Conservation (phyloP, 2,888 invertebrate genomes). For the Noctua janthe region DNA sequence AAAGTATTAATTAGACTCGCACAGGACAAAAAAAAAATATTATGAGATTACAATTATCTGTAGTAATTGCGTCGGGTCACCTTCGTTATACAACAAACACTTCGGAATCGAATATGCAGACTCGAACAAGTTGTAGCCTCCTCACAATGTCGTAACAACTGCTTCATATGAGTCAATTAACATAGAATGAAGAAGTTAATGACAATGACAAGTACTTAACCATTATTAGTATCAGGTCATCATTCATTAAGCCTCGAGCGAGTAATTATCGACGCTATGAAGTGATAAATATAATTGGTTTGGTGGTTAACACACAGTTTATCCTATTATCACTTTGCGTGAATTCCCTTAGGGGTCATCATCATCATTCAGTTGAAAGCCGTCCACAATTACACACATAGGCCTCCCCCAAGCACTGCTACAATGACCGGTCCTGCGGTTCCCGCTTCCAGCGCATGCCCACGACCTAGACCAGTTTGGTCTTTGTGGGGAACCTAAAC, state of each 20-base stretch:
- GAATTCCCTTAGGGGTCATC: slow-evolving; percentile 17
- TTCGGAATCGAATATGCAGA: background rate
- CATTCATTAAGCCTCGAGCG: slow-evolving; percentile 51
- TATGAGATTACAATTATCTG: too few species aligned
- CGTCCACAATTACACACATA: background rate
- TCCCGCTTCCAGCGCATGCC: background rate
- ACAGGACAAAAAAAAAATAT: too few species aligned
- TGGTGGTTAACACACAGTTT: slow-evolving; percentile 24
- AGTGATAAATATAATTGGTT: slow-evolving; percentile 45
- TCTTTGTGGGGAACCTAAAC: background rate
- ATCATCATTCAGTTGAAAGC: background rate
- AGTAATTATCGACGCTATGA: slow-evolving; percentile 32
- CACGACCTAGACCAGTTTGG: background rate
- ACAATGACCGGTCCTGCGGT: background rate
- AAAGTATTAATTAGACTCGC: too few species aligned
- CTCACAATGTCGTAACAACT: slow-evolving; percentile 1
- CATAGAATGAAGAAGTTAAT: slow-evolving; percentile 28
- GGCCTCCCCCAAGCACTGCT: background rate
- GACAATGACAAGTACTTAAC: slow-evolving; percentile 41
- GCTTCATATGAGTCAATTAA: slow-evolving; percentile 18
- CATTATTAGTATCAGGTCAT: slow-evolving; percentile 41
- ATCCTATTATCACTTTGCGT: slow-evolving; percentile 41
- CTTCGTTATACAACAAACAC: background rate
- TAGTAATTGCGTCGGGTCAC: background rate
- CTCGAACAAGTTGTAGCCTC: background rate